Base-by-base conservation (phyloP, 1,140 invertebrate genomes). In the Drosophila aff. region DNA sequence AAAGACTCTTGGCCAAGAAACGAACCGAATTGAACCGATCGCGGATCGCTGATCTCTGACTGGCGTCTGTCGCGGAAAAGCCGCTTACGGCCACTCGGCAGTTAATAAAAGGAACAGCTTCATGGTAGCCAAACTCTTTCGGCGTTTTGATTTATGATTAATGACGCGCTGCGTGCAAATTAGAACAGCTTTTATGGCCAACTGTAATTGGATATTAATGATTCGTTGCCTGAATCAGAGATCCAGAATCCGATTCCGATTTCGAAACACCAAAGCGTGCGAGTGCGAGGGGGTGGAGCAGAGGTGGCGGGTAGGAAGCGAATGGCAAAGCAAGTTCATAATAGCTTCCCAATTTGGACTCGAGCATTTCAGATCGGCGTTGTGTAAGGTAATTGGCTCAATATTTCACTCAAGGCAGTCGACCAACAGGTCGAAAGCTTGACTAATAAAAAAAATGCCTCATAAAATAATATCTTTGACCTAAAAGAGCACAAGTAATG, bases 171-270 rank as follows among this genome's bases (percentile, higher is more conserved):
- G 65, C 68, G 85, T 72, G 85, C 85, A 89, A 87, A 87, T 84
- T 90, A 81, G 85, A 90, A 71, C 84, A 83, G 73, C 84, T 68
- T 84, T 84, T 87, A 79, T 79, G 85, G 81, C 75, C 58, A 89
- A 68, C 66, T 90, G 73, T 81, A 89, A 87, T 89, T 87, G 81
- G 85, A 81, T 90, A 87, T 87, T 87, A 89, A 87, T 84, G 85
- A 90, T 75, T 83, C 50, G 65, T 55, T 59, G 69, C 78, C 71
- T 80, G 52, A 33, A n/a, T 46, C 36, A 72, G 52, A 72, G 52
- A 71, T 59, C 26, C 71, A 60, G 69, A 73, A 60, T 77, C 61
- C 52, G 71, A 87, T 63, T 62, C 79, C 77, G 49, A 66, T 9
- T 46, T 36, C 31, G 69, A 74, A 31, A 23, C 41, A 44, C 38